phyloP scores from a whole-genome alignment of 37 sponge, comb jelly and placozoan genomes.

The Beroe ovata region DNA sequence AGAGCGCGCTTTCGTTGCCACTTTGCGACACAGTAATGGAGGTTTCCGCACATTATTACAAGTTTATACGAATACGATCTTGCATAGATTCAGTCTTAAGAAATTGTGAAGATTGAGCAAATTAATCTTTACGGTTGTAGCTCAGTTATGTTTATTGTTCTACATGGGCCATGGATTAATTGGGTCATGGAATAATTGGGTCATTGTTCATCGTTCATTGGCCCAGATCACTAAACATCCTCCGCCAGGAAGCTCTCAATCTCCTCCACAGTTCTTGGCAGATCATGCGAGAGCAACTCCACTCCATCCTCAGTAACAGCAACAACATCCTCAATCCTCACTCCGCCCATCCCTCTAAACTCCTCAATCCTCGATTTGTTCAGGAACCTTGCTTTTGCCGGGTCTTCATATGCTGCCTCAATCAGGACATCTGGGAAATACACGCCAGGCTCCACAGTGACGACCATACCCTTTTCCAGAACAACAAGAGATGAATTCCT shows the following conservation, averaged over 20 bases:
- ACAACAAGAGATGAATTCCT: not conserved
- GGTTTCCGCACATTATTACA: too few species aligned
- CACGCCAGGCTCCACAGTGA: slow-evolving; percentile 37
- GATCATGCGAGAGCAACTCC: not conserved
- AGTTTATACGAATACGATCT: too few species aligned
- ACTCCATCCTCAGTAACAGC: not conserved
- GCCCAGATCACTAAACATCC: too few species aligned
- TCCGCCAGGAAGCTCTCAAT: slow-evolving; percentile 12
- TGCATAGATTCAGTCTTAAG: too few species aligned
- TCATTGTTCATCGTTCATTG: too few species aligned
- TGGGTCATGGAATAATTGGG: too few species aligned
- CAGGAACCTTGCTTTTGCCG: slow-evolving; percentile 29
- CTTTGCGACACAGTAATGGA: too few species aligned
- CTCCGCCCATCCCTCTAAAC: slow-evolving; percentile 48
- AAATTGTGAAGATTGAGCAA: too few species aligned
- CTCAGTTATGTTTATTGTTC: too few species aligned
- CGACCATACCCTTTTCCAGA: slow-evolving; percentile 21
- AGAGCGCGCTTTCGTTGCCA: too few species aligned
- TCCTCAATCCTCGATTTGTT: not conserved
- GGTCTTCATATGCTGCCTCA: slow-evolving; percentile 17
- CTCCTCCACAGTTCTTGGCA: slow-evolving; percentile 46
- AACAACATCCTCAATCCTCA: slow-evolving; percentile 50
- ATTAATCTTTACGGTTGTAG: too few species aligned
- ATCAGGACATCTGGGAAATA: slow-evolving; percentile 13
- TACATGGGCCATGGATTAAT: too few species aligned